Evolutionary conservation across 1,140 invertebrate genomes (phyloP).

Genomic region (Xylocopa sonorina): DNA sequence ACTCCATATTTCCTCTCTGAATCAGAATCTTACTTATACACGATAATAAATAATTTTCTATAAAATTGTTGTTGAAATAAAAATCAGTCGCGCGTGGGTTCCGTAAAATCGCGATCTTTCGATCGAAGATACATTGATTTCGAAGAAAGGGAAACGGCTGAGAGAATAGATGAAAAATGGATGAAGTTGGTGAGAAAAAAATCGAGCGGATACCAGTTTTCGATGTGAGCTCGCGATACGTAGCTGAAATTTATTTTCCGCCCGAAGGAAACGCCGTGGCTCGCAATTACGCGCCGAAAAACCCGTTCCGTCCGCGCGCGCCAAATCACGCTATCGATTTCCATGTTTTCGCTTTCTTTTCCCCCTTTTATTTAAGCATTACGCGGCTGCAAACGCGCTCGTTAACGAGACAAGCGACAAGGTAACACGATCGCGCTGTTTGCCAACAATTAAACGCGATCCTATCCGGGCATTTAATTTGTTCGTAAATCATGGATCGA

Average conservation of each 20-base stretch:
- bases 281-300: conserved; percentile 20
- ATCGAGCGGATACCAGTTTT: no score
- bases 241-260: conserved; percentile 26
- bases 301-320: conserved; percentile 17
- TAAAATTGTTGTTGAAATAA: no score
- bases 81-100: no score
- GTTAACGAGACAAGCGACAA: conserved; percentile 3
- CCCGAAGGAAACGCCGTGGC: neutral
- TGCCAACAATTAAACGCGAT: conserved; percentile 6
- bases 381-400: no score
- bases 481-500: neutral
- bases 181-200: no score
- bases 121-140: no score
- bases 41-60: no score
- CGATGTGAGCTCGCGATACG: neutral
- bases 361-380: neutral
- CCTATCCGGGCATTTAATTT: neutral
- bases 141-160: no score
- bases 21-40: no score
- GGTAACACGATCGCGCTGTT: neutral
- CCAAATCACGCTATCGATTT: conserved; percentile 23
- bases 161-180: no score
- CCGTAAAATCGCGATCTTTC: no score
- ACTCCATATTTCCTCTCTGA: neutral
- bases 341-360: neutral